Base-by-base conservation (phyloP, 2,797 vertebrate genomes). In the Heliangelus exortis region DNA sequence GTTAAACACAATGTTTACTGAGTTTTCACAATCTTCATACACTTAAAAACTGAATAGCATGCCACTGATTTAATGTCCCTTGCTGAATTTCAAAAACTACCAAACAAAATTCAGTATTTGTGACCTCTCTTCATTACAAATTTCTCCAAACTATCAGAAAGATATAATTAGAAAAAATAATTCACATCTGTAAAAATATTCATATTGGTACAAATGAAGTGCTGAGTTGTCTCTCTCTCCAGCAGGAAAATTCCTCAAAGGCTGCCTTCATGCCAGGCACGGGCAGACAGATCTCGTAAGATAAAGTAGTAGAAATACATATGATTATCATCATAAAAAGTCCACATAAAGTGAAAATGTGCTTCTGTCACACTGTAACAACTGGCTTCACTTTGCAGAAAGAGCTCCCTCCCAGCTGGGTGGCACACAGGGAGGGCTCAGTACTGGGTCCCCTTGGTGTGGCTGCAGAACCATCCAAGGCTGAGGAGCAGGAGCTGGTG, bases 391-490 rank as follows among this genome's bases (percentile, higher is more conserved):
- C 7, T 5, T 20, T 7, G 25, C 39, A 54, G 51, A 33, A 82
- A 43, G 33, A 65, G 19, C 10, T 75, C 15, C 48, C 10, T 75
- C 17, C 48, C 19, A n/a, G 21, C n/a, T 23, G 47, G 31, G 10
- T 76, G 72, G 9, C 1, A 3, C 75, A 12, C 4, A 29, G n/a
- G 39, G 23, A 43, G 15, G 51, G 9, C 18, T n/a, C 41, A 33
- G 1, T 5, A 31, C 6, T 0, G 1, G 15, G 21, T 34, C 4
- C 8, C 6, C 14, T 0, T 2, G 6, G 15, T n/a, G 65, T 9
- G n/a, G 19, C n/a, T 66, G 20, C 4, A 26, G 47, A 39, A 45
- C 14, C 34, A 7, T 26, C 18, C 34, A 16, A 31, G 9, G 1
- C 3, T 2, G 21, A 50, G 57, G 26, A 31, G 13, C 0, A 1